Conservation (phyloP, 1,140 invertebrate genomes). For the Atopsyche davidsoni region DNA sequence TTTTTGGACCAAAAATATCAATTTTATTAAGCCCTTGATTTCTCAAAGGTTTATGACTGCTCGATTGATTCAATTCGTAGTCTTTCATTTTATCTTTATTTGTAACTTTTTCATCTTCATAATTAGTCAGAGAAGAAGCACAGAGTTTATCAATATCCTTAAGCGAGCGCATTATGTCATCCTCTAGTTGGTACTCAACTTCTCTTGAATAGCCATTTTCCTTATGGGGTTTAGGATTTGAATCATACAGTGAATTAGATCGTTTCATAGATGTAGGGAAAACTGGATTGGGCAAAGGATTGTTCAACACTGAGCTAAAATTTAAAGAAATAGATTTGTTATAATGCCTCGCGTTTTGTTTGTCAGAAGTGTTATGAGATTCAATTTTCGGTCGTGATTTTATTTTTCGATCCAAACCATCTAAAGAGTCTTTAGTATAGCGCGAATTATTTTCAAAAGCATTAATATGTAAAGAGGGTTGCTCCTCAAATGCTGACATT, state of each 20-base stretch:
- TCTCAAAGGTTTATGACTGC: too few species aligned
- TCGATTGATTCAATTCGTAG: slow-evolving; percentile 19
- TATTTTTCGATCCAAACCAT: slow-evolving; percentile 24
- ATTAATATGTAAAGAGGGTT: slow-evolving; percentile 27
- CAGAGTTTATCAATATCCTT: slow-evolving; percentile 49
- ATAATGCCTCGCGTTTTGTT: slow-evolving; percentile 34
- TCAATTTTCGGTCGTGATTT: slow-evolving; percentile 15
- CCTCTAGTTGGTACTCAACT: slow-evolving; percentile 38
- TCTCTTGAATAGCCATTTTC: slow-evolving; percentile 36
- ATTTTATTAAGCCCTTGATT: too few species aligned
- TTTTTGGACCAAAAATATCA: too few species aligned
- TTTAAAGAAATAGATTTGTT: slow-evolving; percentile 48
- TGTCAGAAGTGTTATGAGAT: slow-evolving; percentile 7
- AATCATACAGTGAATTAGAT: slow-evolving; percentile 46
- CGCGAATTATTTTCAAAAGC: slow-evolving; percentile 14
- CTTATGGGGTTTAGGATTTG: slow-evolving; percentile 36
- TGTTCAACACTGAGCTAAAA: slow-evolving; percentile 45
- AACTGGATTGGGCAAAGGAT: slow-evolving; percentile 40
- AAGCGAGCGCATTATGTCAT: slow-evolving; percentile 47
- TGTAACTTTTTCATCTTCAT: slow-evolving; percentile 9
- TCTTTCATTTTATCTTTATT: slow-evolving; percentile 14
- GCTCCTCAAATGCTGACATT: slow-evolving; percentile 46
- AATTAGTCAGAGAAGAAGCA: slow-evolving; percentile 28
- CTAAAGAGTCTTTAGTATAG: slow-evolving; percentile 22
- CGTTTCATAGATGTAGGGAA: slow-evolving; percentile 46